phyloP scores from a whole-genome alignment of 2,888 invertebrate species.

The Synanthedon andrenaeformis region DNA sequence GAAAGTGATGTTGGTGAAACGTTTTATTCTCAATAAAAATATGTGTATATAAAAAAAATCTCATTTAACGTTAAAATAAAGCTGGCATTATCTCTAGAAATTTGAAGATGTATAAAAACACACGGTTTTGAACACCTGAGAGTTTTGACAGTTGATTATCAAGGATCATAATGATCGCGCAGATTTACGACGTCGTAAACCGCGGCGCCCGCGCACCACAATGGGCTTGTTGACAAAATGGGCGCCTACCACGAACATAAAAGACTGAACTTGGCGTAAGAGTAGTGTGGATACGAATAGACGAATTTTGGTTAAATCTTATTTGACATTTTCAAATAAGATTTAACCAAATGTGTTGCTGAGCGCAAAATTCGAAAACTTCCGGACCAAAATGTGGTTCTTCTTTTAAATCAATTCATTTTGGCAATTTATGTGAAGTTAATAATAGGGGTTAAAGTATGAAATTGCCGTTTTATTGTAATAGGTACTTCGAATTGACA shows the following conservation, averaged over 20 bases:
- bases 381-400: background rate
- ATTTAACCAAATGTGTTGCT: no score
- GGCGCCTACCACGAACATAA: constrained; percentile 15
- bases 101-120: background rate
- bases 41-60: no score
- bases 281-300: constrained; percentile 13
- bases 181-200: constrained; percentile 56
- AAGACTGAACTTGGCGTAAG: background rate
- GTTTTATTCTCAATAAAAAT: no score
- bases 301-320: background rate
- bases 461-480: no score
- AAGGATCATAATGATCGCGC: constrained; percentile 37
- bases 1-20: no score
- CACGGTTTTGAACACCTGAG: constrained; percentile 11
- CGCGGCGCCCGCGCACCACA: constrained; percentile 37
- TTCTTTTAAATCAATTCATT: no score
- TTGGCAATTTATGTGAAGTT: no score
- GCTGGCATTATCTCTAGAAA: no score
- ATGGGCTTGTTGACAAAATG: constrained; percentile 38
- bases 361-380: no score
- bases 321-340: background rate
- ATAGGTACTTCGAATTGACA: no score
- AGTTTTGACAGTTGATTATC: constrained; percentile 44
- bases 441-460: no score
- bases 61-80: no score